These are phyloP conservation scores for Agrilus biguttatus DNA, from an alignment of 2,888 invertebrate species.

Conservation along the genomic window DNA sequence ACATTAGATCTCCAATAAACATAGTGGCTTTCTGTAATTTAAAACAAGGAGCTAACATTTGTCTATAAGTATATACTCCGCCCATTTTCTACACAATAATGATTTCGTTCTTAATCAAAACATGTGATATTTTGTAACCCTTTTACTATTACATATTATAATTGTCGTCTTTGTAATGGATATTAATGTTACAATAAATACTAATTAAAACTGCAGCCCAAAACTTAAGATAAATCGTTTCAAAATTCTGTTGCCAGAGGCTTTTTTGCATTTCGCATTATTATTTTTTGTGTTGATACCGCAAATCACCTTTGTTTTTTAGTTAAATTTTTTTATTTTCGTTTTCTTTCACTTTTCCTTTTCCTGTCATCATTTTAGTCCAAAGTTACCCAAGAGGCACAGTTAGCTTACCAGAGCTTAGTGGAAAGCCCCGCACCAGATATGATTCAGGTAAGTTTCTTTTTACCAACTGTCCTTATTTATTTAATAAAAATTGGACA, in stretches of 20 bases:
- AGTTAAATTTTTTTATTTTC: conserved; percentile 21
- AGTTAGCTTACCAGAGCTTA: conserved; percentile 82
- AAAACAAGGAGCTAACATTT: too few relatives aligned
- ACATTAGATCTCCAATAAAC: too few relatives aligned
- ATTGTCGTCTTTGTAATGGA: too few relatives aligned
- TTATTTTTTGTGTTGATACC: conserved; percentile 17
- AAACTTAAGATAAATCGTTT: too few relatives aligned
- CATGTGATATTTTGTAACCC: conserved; percentile 7
- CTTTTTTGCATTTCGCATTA: conserved; percentile 15
- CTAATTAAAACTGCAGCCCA: too few relatives aligned
- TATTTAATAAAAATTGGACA: too few relatives aligned
- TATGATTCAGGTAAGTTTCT: conserved; percentile 23
- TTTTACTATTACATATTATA: background rate
- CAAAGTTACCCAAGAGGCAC: conserved; percentile 75
- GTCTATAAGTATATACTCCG: conserved; percentile 7
- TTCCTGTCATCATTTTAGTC: conserved; percentile 41
- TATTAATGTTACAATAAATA: too few relatives aligned
- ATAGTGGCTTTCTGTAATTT: too few relatives aligned
- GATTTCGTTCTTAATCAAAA: conserved; percentile 4
- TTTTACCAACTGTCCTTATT: background rate
- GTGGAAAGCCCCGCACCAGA: conserved; percentile 50
- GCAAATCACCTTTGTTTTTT: conserved; percentile 11
- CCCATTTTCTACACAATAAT: conserved; percentile 12
- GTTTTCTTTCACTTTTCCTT: conserved; percentile 20
- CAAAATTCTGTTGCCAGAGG: too few relatives aligned